Evolutionary conservation across 2,888 invertebrate genomes (phyloP).

Genomic region (Dynastes tityus): DNA sequence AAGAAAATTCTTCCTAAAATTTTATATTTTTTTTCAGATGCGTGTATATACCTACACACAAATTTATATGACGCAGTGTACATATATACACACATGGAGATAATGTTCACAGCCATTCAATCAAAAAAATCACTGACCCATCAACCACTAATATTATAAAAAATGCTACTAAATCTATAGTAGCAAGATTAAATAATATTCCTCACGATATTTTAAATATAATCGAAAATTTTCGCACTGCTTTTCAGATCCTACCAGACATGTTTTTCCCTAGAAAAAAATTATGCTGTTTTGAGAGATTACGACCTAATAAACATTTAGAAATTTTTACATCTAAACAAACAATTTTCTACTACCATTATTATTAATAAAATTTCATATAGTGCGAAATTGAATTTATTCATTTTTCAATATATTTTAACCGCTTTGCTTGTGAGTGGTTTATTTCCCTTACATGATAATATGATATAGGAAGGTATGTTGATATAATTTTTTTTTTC

Average conservation of each 20-base stretch:
- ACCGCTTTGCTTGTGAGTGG: not conserved
- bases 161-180: constrained; percentile 48
- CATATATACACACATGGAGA: constrained; percentile 57
- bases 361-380: constrained; percentile 12
- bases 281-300: constrained; percentile 26
- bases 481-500: not conserved
- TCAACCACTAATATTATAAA: constrained; percentile 48
- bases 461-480: not conserved
- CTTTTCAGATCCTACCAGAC: constrained; percentile 39
- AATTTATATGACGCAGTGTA: not conserved
- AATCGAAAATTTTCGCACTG: constrained; percentile 48
- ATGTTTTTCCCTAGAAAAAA: constrained; percentile 32
- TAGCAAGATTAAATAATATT: constrained; percentile 50
- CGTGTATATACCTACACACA: constrained; percentile 50
- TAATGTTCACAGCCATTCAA: constrained; percentile 60
- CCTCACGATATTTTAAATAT: constrained; percentile 18
- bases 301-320: constrained; percentile 34
- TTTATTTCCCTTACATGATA: constrained; percentile 1
- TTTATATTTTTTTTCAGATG: constrained; percentile 53
- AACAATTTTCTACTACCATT: constrained; percentile 51
- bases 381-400: constrained; percentile 28
- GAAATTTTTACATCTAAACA: constrained; percentile 44
- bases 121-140: constrained; percentile 59
- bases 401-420: constrained; percentile 56
- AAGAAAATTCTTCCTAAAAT: constrained; percentile 56